Evolutionary conservation across 2,888 invertebrate genomes (phyloP), one percentile per base, ranked within the genome.

Genomic region (Xylocampa areola): DNA sequence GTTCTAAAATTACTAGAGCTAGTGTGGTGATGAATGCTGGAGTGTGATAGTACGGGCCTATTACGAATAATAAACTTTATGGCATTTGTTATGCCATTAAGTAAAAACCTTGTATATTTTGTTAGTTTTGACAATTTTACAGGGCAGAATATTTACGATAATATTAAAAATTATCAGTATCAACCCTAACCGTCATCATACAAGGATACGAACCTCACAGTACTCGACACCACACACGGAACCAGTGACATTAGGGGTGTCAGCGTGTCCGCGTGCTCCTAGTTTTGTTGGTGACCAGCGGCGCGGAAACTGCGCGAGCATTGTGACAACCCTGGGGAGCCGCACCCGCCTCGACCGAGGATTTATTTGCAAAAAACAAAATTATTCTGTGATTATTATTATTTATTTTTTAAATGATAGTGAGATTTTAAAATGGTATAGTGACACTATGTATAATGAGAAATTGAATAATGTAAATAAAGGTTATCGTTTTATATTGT

Each of bases 301-400:
- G 80, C 62, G 88, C 86, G 89, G 87, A 91, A 93, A 88, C 84
- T 77, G 78, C 57, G 74, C 73, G 76, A 60, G 68, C 79, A 86
- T 88, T 90, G 88, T 88, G 88, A 85, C 88, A 90, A 77, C 90
- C 90, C 89, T 91, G 79, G 84, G 82, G 80, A 80, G 80, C 79
- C 81, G 73, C 74, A 76, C 76, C 73, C 53, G 74, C 73, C 69
- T 45, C 60, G 57, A 62, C 59, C 61, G 54, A 65, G 61, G 68
- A 75, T 79, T 77, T 79, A 81, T 79, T 73, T 76, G 72, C 66
- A 75, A 70, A 77, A 55, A 68, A 64, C 55, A 66, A 62, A 66
- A 69, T 66, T 29, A 59, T 43, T 52, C 19, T 49, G 14, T 52
- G 36, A 44, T 58, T 57, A 44, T 58, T 57, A 60, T 58, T 72